Evolutionary conservation across 37 sponge, comb jelly and placozoan genomes (phyloP), one percentile per base, ranked within the genome.

Genomic region (Crambe crambe): DNA sequence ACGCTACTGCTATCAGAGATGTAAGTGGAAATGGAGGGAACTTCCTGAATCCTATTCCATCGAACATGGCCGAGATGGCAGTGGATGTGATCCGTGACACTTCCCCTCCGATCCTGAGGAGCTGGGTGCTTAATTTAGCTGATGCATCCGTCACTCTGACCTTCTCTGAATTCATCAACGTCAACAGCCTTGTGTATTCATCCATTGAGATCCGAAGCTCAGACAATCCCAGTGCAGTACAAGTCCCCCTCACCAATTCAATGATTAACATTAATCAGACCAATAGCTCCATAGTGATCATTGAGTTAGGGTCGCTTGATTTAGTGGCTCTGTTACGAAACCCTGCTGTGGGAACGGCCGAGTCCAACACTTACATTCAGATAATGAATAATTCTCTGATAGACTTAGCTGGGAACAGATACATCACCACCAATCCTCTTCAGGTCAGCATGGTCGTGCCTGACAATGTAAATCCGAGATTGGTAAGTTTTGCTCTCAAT

Each of bases 111-210:
- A 30, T 8, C 9, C 56, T 96, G 6, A 37, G 42, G 21, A 40
- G 43, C 20, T 92, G 90, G 61, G 57, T 58, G 22, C 77, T 96
- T 4, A 85, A 93, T 61, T 72, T 96, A 27, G 80, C 93, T 30
- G 73, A 88, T 27, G 34, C 70, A 0, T 70, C 62, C 0, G 39
- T 87, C 2, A 73, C 80, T 35, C 83, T 96, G 32, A 93, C 91
- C 20, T 96, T 96, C 75, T 89, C 89, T 32, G 97, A 96, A 65
- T 88, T 80, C 39, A 66, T 96, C 56, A 74, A 93, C 68, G 79
- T 87, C 3, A 69, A 73, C 20, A 72, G 73, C 17, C 36, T 94
- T 27, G 47, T 67, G 3, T 85, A 72, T 72, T 37, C 42, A 6
- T 64, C 67, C 22, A 32, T 92, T 3, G 17, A 31, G 15, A 38